Conservation (phyloP, 2,113 vertebrate species). For the Mystacornis crossleyi region DNA sequence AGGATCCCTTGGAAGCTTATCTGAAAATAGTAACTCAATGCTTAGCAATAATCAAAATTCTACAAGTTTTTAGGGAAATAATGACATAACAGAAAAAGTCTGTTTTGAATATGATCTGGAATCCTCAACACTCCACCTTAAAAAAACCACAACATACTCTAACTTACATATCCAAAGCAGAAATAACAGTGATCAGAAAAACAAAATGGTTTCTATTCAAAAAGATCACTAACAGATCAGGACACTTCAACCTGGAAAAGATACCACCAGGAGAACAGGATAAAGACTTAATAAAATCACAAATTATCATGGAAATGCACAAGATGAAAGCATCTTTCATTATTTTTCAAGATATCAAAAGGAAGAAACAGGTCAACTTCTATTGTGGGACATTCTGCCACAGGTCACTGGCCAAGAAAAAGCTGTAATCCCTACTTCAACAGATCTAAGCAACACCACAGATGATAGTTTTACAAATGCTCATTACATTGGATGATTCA, state of each 20-base stretch:
- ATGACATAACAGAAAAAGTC: neutral
- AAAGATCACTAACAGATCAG: neutral
- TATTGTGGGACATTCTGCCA: neutral
- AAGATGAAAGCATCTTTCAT: neutral
- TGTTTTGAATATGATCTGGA: neutral
- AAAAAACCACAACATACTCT: neutral
- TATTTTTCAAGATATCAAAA: neutral
- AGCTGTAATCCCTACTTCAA: neutral
- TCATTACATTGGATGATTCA: neutral
- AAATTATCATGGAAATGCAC: neutral
- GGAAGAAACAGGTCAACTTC: neutral
- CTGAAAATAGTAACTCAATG: neutral
- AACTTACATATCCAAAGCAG: neutral
- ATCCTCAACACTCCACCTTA: neutral
- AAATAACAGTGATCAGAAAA: neutral
- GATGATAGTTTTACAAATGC: neutral
- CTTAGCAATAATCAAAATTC: neutral
- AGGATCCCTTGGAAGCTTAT: neutral
- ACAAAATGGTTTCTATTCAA: neutral
- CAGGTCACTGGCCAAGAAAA: neutral
- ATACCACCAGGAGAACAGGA: neutral
- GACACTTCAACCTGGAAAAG: neutral
- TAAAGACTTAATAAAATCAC: neutral
- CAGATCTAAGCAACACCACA: neutral
- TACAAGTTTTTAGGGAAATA: neutral